Percentiles rank a stretch among this genome's conserved stretches.
phyloP scores from a whole-genome alignment of 2,888 invertebrate species.

The Ommatoiulus sabulosus region DNA sequence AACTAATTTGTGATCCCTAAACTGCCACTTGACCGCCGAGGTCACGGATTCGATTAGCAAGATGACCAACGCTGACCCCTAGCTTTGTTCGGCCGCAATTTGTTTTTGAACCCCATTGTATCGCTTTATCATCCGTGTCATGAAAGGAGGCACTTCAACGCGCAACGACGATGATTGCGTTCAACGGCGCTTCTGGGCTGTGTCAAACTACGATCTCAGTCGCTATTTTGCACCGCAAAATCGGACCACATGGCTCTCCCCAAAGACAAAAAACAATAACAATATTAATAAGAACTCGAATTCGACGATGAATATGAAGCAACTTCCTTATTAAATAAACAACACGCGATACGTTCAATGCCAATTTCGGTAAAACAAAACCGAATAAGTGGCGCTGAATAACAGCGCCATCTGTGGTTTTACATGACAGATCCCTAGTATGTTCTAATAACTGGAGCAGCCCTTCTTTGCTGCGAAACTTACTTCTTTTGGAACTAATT shows the following conservation, averaged over 20 bases:
- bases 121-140: constrained; percentile 36
- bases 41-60: constrained; percentile 33
- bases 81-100: constrained; percentile 15
- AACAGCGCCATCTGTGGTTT: too few species aligned
- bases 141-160: neutral
- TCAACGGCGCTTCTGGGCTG: neutral
- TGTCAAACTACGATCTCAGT: neutral
- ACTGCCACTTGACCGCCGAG: neutral
- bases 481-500: too few species aligned
- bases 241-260: neutral
- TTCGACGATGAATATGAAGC: neutral
- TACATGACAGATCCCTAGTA: too few species aligned
- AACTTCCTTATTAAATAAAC: neutral
- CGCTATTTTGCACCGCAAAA: constrained; percentile 5
- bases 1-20: constrained; percentile 10
- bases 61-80: constrained; percentile 4
- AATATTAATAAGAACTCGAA: neutral
- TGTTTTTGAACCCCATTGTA: constrained; percentile 27
- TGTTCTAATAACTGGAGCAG: too few species aligned
- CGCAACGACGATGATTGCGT: neutral
- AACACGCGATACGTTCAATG: neutral
- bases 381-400: too few species aligned
- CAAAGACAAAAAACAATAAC: neutral
- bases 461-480: too few species aligned
- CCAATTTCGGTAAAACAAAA: neutral